phyloP scores from a whole-genome alignment of 2,113 vertebrate genomes.

The Barnardius zonarius region DNA sequence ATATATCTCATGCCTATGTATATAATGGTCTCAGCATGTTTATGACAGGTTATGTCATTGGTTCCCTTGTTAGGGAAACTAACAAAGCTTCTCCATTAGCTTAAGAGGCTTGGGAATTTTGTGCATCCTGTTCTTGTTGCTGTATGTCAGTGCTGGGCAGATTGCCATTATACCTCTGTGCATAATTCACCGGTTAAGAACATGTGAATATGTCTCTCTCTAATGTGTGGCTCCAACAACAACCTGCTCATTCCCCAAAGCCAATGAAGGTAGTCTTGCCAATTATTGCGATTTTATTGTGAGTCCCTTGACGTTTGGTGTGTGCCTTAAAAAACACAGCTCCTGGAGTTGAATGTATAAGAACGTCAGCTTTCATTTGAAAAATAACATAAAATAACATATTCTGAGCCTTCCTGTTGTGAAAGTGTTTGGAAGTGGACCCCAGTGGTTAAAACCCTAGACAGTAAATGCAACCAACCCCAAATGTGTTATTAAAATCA shows the following conservation, averaged over 20 bases:
- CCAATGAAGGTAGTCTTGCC: conserved; percentile 12
- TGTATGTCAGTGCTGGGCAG: conserved; percentile 52
- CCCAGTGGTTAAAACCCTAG: conserved; percentile 8
- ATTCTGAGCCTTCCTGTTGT: conserved; percentile 26
- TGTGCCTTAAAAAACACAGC: conserved; percentile 57
- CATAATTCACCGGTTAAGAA: conserved; percentile 50
- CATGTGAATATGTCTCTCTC: conserved; percentile 46
- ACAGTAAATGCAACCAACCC: not conserved
- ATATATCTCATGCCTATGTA: not conserved
- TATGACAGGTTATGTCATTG: conserved; percentile 63
- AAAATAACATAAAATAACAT: conserved; percentile 42
- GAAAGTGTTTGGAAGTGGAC: conserved; percentile 44
- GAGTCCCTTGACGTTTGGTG: conserved; percentile 50
- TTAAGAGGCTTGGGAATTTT: conserved; percentile 64
- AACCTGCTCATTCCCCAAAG: conserved; percentile 57
- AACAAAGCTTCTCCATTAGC: conserved; percentile 46
- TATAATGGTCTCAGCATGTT: conserved; percentile 48
- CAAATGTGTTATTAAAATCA: conserved; percentile 6
- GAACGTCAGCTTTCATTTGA: conserved; percentile 47
- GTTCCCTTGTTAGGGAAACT: conserved; percentile 45
- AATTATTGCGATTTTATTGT: conserved; percentile 60
- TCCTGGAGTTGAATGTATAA: conserved; percentile 54
- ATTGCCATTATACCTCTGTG: conserved; percentile 51
- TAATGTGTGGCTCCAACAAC: conserved; percentile 62
- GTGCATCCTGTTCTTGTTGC: conserved; percentile 66